phyloP scores from a whole-genome alignment of 2,797 vertebrate genomes.

The Carapus acus region DNA sequence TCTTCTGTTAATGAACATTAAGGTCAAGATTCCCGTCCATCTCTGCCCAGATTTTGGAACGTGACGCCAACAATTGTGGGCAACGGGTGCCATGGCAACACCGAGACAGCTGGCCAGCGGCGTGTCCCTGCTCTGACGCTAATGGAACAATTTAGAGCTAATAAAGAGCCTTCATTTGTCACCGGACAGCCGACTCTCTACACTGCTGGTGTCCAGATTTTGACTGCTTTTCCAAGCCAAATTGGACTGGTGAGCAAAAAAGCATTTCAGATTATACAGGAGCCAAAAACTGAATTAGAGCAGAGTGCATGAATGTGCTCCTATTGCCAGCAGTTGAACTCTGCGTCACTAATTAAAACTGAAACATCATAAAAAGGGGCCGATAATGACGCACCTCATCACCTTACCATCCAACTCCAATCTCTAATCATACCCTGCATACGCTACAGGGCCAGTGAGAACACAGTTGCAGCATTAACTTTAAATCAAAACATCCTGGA shows the following conservation, averaged over 20 bases:
- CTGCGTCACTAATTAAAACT: slow-evolving; percentile 54
- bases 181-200: slow-evolving; percentile 37
- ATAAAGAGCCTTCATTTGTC: slow-evolving; percentile 59
- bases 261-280: slow-evolving; percentile 28
- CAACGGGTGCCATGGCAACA: slow-evolving; percentile 46
- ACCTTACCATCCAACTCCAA: slow-evolving; percentile 27
- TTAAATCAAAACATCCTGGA: too few relatives aligned
- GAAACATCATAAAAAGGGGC: slow-evolving; percentile 51
- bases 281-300: slow-evolving; percentile 50
- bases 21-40: slow-evolving; percentile 45
- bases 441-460: too few relatives aligned
- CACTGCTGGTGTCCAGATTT: slow-evolving; percentile 39
- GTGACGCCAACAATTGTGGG: slow-evolving; percentile 52
- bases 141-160: slow-evolving; percentile 59
- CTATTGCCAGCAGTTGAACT: slow-evolving; percentile 43
- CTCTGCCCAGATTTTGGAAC: slow-evolving; percentile 56
- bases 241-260: slow-evolving; percentile 42
- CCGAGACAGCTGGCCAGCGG: slow-evolving; percentile 46
- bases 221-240: slow-evolving; percentile 19
- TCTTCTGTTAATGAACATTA: slow-evolving; percentile 40
- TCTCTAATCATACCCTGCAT: slow-evolving; percentile 13
- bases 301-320: slow-evolving; percentile 44
- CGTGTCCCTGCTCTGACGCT: slow-evolving; percentile 45
- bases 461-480: too few relatives aligned
- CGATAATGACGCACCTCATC: slow-evolving; percentile 43